These are phyloP conservation scores for Mythimna lalbum DNA, from an alignment of 2,888 invertebrate species.

Conservation along the genomic window DNA sequence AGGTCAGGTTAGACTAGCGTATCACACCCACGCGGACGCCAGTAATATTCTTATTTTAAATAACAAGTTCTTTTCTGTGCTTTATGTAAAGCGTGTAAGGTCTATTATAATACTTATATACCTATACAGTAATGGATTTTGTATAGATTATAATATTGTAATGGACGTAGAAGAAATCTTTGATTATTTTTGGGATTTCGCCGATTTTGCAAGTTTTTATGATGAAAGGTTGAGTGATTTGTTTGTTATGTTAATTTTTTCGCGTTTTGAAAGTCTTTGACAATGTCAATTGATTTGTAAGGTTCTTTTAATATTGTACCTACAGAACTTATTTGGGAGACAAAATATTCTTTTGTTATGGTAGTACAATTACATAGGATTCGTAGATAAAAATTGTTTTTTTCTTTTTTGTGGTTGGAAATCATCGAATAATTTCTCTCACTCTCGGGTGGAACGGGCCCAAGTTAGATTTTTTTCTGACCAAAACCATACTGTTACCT, in stretches of 20 bases:
- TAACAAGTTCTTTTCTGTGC: constrained; percentile 2
- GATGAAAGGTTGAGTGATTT: background rate
- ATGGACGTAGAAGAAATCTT: background rate
- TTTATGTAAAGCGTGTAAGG: constrained; percentile 3
- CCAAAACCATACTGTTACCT: too few relatives aligned
- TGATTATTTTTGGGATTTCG: background rate
- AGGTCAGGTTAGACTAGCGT: constrained; percentile 25
- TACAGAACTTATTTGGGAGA: too few relatives aligned
- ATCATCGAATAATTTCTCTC: too few relatives aligned
- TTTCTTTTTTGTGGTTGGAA: too few relatives aligned
- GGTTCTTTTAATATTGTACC: too few relatives aligned
- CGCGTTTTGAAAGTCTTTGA: background rate
- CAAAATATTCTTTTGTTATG: too few relatives aligned
- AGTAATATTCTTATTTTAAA: constrained; percentile 24
- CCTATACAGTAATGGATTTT: background rate
- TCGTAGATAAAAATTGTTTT: too few relatives aligned
- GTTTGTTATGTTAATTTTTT: background rate
- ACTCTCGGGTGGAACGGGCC: too few relatives aligned
- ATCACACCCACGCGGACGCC: constrained; percentile 48
- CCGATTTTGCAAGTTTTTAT: background rate
- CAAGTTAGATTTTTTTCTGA: too few relatives aligned
- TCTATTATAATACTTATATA: background rate
- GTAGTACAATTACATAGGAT: too few relatives aligned
- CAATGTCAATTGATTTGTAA: background rate
- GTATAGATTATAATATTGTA: too few relatives aligned